Base-by-base conservation (phyloP, 2,113 vertebrate species). In the Thermophis baileyi region DNA sequence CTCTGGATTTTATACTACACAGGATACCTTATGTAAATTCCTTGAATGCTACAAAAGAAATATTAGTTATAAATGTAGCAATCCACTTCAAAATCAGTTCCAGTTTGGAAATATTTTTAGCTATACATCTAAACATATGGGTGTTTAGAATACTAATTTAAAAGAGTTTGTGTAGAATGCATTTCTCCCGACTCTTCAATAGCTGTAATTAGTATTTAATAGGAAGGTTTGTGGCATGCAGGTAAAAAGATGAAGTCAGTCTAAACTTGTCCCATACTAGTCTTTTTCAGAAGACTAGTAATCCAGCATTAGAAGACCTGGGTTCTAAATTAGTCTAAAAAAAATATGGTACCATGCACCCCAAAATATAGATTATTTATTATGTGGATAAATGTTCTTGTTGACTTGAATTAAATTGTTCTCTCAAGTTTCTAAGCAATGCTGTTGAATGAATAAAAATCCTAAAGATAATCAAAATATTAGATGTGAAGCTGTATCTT, bases 161-260 rank as follows among this genome's bases (percentile, higher is more conserved):
- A 93, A 93, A n/a, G 88, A 63, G 16, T 74, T 20, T 14, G 16
- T 89, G 69, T 93, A 94, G 94, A 93, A 35, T 25, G 35, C 51
- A 49, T n/a, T 74, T 49, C 7, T 74, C 27, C 25, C 7, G 4
- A 4, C 25, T 25, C 50, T 89, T 95, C 91, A 92, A 91, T 90
- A 94, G 94, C 91, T 94, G 74, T 89, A 91, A 91, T 93, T 94
- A 57, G 25, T 44, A 40, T 69, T 49, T 53, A 40, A 35, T 44
- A 25, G 49, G 47, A 25, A 91, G 10, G 93, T 85, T 63, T 30
- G 16, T 88, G 85, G 3, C 93, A 16, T 50, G 50, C 47, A 54
- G 3, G 86, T 93, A 55, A 30, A 30, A 35, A 90, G 22, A 89
- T 92, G 90, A 91, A 51, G 91, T 94, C 5, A 44, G 93, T 93